Evolutionary conservation across 2,113 vertebrate genomes (phyloP).

Genomic region (Origma solitaria): DNA sequence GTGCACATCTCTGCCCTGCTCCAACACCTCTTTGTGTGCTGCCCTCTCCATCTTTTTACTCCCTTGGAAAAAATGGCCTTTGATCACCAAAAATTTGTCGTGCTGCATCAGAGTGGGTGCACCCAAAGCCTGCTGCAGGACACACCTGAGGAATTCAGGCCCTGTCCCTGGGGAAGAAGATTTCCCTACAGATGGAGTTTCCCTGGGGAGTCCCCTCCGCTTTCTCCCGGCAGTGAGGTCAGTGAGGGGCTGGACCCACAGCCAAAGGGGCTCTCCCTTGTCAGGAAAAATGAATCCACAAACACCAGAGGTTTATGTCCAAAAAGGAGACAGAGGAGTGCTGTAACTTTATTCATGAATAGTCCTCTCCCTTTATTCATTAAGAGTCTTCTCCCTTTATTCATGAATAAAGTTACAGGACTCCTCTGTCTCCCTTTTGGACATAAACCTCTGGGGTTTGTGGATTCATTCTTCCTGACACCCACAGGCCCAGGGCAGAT

Average conservation of each 20-base stretch:
- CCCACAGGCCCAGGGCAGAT: neutral
- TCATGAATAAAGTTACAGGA: too few relatives aligned
- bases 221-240: neutral
- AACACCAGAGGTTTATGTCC: too few relatives aligned
- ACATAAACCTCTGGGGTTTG: too few relatives aligned
- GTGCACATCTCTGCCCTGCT: neutral
- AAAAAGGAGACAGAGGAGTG: too few relatives aligned
- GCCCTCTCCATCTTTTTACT: neutral
- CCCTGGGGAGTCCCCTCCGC: too few relatives aligned
- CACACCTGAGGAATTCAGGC: neutral
- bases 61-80: neutral
- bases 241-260: neutral
- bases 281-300: too few relatives aligned
- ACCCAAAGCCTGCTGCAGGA: neutral
- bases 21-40: neutral
- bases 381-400: too few relatives aligned
- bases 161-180: neutral
- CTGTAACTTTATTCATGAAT: too few relatives aligned
- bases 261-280: too few relatives aligned
- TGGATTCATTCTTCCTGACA: too few relatives aligned
- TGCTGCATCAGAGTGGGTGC: neutral
- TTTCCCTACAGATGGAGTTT: neutral
- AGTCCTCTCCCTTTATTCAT: too few relatives aligned
- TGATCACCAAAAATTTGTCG: neutral
- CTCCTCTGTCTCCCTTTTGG: too few relatives aligned